Conservation (phyloP, 1,140 invertebrate species). For the Zaprionus ornatus region DNA sequence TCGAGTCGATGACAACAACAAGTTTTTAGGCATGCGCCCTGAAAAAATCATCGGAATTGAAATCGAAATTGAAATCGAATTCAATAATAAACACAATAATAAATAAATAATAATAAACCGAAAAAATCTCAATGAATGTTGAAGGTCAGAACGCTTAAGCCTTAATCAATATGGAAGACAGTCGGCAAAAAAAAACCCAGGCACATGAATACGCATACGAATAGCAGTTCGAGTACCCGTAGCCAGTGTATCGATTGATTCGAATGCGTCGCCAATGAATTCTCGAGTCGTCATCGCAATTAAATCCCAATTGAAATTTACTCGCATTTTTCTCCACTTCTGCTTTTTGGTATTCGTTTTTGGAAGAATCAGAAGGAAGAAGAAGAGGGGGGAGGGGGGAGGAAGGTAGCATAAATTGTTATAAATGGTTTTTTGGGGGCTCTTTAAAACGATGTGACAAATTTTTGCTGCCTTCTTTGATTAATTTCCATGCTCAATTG, state of each 20-base stretch:
- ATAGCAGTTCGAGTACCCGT: neutral
- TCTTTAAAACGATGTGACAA: conserved; percentile 66
- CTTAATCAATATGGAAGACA: conserved; percentile 61
- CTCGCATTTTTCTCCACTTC: conserved; percentile 46
- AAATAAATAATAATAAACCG: conserved; percentile 54
- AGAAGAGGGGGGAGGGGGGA: neutral
- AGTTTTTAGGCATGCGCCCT: conserved; percentile 25
- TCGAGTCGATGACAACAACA: conserved; percentile 28
- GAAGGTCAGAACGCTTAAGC: conserved; percentile 80
- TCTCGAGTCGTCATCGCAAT: conserved; percentile 64
- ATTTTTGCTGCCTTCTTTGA: conserved; percentile 61
- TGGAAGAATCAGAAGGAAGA: neutral
- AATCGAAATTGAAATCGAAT: conserved; percentile 54
- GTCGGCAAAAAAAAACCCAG: conserved; percentile 26
- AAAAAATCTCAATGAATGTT: conserved; percentile 73
- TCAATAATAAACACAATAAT: conserved; percentile 69
- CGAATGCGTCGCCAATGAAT: conserved; percentile 69
- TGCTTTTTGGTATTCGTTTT: conserved; percentile 43
- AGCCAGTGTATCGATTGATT: conserved; percentile 67
- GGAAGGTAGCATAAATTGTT: conserved; percentile 45
- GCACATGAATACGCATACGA: neutral
- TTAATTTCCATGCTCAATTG: conserved; percentile 53
- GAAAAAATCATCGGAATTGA: conserved; percentile 32
- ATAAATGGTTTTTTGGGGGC: conserved; percentile 35
- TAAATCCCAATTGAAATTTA: conserved; percentile 77